These are phyloP conservation scores for Dromius quadrimaculatus DNA, from an alignment of 2,888 invertebrate genomes.

Conservation along the genomic window DNA sequence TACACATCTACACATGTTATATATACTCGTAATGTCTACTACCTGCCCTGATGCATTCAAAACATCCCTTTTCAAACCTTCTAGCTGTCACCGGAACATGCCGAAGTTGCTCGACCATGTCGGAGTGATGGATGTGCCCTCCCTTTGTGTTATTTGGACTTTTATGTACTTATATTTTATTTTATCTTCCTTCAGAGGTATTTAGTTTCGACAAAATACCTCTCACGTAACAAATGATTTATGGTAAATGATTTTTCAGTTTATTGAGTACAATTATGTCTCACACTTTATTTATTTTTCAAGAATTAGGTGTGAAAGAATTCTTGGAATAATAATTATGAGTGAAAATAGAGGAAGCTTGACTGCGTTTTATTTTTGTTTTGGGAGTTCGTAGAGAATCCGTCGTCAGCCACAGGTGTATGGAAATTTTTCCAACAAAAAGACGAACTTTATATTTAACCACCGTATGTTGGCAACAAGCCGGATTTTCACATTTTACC, in stretches of 20 bases:
- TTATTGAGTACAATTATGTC: conserved; percentile 4
- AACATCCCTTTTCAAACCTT: conserved; percentile 14
- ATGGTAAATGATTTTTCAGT: conserved; percentile 35
- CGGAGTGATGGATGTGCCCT: conserved; percentile 31
- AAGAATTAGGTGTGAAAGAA: not conserved
- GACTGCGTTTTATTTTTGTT: not conserved
- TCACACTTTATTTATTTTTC: not conserved
- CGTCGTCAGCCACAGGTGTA: conserved; percentile 26
- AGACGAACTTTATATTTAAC: conserved; percentile 28
- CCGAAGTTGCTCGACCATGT: conserved; percentile 4
- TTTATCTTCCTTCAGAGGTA: conserved; percentile 39
- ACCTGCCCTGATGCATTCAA: conserved; percentile 26
- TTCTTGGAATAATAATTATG: not conserved
- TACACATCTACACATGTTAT: conserved; percentile 8
- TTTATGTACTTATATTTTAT: conserved; percentile 50
- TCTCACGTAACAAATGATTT: conserved; percentile 31
- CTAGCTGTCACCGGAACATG: not conserved
- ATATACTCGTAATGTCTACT: conserved; percentile 34
- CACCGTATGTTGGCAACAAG: conserved; percentile 22
- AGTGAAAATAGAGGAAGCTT: conserved; percentile 7
- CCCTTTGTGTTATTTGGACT: conserved; percentile 48
- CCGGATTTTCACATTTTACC: conserved; percentile 20
- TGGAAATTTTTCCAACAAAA: conserved; percentile 18
- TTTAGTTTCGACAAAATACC: conserved; percentile 49
- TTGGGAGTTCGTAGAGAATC: conserved; percentile 6